These are phyloP conservation scores for Calliopsis andreniformis DNA, from an alignment of 1,140 invertebrate genomes.

Conservation along the genomic window DNA sequence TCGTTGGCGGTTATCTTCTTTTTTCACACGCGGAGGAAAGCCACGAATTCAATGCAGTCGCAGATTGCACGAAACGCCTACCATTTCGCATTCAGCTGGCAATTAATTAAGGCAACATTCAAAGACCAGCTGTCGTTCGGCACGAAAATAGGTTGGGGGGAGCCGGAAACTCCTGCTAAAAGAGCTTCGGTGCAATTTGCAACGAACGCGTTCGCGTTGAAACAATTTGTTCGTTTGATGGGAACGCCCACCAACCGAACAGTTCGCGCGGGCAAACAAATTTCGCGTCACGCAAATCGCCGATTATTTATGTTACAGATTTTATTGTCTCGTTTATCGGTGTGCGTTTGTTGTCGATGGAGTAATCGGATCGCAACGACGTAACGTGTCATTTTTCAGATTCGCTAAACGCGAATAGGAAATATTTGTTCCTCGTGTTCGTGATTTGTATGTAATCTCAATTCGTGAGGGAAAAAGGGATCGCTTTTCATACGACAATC, in stretches of 20 bases:
- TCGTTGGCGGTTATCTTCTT: neutral
- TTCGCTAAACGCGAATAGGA: neutral
- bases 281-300: constrained; percentile 45
- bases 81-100: constrained; percentile 35
- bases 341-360: constrained; percentile 4
- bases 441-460: neutral
- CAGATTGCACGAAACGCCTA: constrained; percentile 40
- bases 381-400: constrained; percentile 25
- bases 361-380: constrained; percentile 25
- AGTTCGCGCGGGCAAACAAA: constrained; percentile 43
- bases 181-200: constrained; percentile 31
- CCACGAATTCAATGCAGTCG: constrained; percentile 22
- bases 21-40: constrained; percentile 1
- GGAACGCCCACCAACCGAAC: neutral
- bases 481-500: too few species aligned
- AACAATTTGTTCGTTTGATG: constrained; percentile 53
- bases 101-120: constrained; percentile 50
- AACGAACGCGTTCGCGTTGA: constrained; percentile 46
- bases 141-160: constrained; percentile 27
- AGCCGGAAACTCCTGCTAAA: neutral
- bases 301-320: constrained; percentile 60
- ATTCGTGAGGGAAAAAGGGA: too few species aligned
- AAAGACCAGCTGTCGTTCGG: constrained; percentile 37
- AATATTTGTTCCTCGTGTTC: neutral
- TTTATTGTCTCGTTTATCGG: constrained; percentile 61